Evolutionary conservation across 2,888 invertebrate species (phyloP).

Genomic region (Subacronicta megacephala): DNA sequence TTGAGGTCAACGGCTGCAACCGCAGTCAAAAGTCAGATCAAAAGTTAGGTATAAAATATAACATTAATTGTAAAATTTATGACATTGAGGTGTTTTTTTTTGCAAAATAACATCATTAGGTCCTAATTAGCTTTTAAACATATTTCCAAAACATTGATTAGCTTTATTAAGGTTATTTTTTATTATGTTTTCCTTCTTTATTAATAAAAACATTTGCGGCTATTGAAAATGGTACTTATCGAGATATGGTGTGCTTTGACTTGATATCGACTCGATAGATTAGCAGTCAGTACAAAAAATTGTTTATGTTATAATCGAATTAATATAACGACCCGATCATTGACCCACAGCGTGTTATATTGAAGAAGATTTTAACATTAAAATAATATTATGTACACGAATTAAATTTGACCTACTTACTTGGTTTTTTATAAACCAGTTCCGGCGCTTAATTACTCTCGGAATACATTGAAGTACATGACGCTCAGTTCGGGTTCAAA

Average conservation of each 20-base stretch:
- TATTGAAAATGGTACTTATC: not conserved
- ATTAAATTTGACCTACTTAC: slow-evolving; percentile 43
- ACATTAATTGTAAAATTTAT: slow-evolving; percentile 1
- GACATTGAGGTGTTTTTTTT: slow-evolving; percentile 4
- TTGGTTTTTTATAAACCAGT: slow-evolving; percentile 27
- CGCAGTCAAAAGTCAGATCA: slow-evolving; percentile 9
- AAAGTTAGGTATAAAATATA: slow-evolving; percentile 15
- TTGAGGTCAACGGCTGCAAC: slow-evolving; percentile 26
- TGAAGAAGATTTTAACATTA: slow-evolving; percentile 38
- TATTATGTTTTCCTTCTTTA: not conserved
- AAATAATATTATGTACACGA: slow-evolving; percentile 12
- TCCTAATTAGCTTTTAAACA: slow-evolving; percentile 29
- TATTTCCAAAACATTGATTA: slow-evolving; percentile 9
- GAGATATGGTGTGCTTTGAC: not conserved
- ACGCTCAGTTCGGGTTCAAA: too few relatives aligned
- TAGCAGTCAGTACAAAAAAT: slow-evolving; percentile 16
- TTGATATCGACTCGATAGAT: too few relatives aligned
- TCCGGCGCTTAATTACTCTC: slow-evolving; percentile 1
- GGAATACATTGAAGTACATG: too few relatives aligned
- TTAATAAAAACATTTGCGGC: slow-evolving; percentile 10
- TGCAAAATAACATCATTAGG: slow-evolving; percentile 1
- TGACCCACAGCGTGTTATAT: slow-evolving; percentile 42
- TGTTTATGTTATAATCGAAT: slow-evolving; percentile 35
- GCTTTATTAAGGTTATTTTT: slow-evolving; percentile 2
- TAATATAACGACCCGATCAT: slow-evolving; percentile 34